Base-by-base conservation (phyloP, 2,888 invertebrate genomes). In the Drosophila borborema region DNA sequence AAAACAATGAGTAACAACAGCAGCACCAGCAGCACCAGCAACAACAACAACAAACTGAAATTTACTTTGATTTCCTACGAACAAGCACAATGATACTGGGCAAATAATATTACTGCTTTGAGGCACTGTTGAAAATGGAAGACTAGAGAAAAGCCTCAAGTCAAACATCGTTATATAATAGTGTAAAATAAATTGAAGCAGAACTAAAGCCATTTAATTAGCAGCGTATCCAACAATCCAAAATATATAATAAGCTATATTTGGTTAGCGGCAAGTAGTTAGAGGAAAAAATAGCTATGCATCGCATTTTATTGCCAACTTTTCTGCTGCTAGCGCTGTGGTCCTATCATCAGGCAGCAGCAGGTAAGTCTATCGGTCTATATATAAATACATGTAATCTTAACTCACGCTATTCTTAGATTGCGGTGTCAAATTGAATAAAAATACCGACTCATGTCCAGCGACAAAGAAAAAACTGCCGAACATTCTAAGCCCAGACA, bases 101-200 rank as follows among this genome's bases (percentile, higher is more conserved):
- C 63, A 74, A 77, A 77, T 71, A 74, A 55, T 53, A 64, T 49
- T 64, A 53, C 48, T 31, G 59, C 51, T 46, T 40, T 58, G 36
- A 60, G 60, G 63, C 54, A 64, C 23, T 56, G 34, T 72, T 28
- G 2, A 18, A 12, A 23, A 55, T 23, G 40, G 8, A 16, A 55
- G 9, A 18, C 20, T 20, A 7, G 12, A n/a, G 40, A 40, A 28
- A 10, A 20, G 20, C 20, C 53, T 9, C 23, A 9, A 36, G 53
- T 3, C 34, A 18, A 34, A 34, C 10, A 7, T 6, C 7, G 9
- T 41, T n/a, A 8, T n/a, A 41, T 12, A 16, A 48, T 28, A 48
- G 23, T 18, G 12, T 18, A 28, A 31, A 31, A 18, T 3, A 9
- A 38, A 23, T 23, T 7, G 14, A 9, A 23, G 53, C 53, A 23